Evolutionary conservation across 2,888 invertebrate genomes (phyloP).

Genomic region (Tricholauxania praeusta): DNA sequence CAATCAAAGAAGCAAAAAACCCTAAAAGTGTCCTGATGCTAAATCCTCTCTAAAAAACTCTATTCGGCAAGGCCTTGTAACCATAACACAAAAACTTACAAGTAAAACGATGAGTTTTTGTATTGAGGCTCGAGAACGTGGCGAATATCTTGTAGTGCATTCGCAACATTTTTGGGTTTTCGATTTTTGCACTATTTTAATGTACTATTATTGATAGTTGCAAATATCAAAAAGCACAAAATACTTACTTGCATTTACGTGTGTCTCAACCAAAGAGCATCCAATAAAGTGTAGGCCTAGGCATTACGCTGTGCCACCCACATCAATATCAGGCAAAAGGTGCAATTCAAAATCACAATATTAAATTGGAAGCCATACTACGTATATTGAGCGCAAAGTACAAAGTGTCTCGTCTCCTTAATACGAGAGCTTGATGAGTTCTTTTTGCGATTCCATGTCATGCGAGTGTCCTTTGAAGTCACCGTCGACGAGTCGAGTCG

Average conservation of each 20-base stretch:
- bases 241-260: too few relatives aligned
- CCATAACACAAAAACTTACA: background rate
- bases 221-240: too few relatives aligned
- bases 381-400: constrained; percentile 40
- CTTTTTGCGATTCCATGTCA: background rate
- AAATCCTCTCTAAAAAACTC: too few relatives aligned
- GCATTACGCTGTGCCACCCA: background rate
- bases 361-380: constrained; percentile 48
- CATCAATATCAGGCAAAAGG: background rate
- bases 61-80: background rate
- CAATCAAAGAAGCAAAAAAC: too few relatives aligned
- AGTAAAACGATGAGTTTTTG: background rate
- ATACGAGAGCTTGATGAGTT: background rate
- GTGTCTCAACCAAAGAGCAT: background rate
- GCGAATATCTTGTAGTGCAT: background rate
- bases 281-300: constrained; percentile 19
- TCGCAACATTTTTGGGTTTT: too few relatives aligned
- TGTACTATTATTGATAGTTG: too few relatives aligned
- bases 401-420: constrained; percentile 50
- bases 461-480: constrained; percentile 57
- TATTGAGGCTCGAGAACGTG: background rate
- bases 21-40: too few relatives aligned
- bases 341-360: background rate
- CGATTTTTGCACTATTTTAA: too few relatives aligned
- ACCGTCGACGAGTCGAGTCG: constrained; percentile 41